Evolutionary conservation across 2,797 vertebrate genomes (phyloP).

Genomic region (Protonibea diacanthus): DNA sequence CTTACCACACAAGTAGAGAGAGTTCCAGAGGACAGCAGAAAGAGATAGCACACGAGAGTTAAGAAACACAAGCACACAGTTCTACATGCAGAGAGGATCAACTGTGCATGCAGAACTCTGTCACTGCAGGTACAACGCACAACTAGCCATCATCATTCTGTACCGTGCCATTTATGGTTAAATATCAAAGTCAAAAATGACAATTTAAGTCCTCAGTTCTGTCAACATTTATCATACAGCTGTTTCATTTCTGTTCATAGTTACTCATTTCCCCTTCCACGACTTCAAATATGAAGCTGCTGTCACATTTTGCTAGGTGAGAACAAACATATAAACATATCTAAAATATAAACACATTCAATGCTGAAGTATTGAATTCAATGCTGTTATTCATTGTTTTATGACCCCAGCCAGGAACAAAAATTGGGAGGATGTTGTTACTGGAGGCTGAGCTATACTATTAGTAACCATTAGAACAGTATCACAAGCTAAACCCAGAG

Average conservation of each 20-base stretch:
- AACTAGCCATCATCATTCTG: neutral
- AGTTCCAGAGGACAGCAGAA: slow-evolving; percentile 84
- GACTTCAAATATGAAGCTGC: neutral
- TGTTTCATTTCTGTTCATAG: neutral
- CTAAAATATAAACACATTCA: neutral
- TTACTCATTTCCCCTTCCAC: neutral
- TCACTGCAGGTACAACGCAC: slow-evolving; percentile 17
- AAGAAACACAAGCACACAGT: slow-evolving; percentile 71
- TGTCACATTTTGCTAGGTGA: neutral
- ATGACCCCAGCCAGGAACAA: neutral
- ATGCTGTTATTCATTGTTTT: neutral
- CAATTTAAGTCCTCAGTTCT: neutral
- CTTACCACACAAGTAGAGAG: slow-evolving; percentile 83
- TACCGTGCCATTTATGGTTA: slow-evolving; percentile 9
- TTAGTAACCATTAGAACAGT: neutral
- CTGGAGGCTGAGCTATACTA: neutral
- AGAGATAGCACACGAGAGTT: slow-evolving; percentile 82
- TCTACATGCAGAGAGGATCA: slow-evolving; percentile 38
- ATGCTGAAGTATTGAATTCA: neutral
- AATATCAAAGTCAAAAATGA: neutral
- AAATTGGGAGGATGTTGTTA: neutral
- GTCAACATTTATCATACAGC: neutral
- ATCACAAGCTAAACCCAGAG: neutral
- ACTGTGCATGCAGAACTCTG: slow-evolving; percentile 31
- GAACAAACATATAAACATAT: neutral